Percentiles rank a stretch among this genome's conserved stretches.
These are phyloP conservation scores for Cochlearius cochlearius DNA, from an alignment of 2,113 vertebrate genomes.

Conservation along the genomic window DNA sequence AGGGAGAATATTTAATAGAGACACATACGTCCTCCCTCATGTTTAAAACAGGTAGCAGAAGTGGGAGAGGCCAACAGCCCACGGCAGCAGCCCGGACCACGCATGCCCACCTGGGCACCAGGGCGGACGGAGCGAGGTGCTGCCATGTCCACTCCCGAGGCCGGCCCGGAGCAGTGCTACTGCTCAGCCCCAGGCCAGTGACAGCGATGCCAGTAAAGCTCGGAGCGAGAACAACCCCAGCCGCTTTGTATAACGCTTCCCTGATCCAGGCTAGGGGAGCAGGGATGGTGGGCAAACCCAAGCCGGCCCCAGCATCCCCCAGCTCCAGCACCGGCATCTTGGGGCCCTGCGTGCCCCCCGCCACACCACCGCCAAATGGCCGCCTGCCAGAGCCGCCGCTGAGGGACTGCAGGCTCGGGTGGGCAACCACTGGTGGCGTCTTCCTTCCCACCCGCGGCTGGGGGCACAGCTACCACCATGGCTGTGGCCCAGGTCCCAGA, in stretches of 20 bases:
- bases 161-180: rapidly evolving
- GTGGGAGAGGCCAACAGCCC: neutral
- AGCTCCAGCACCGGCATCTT: rapidly evolving
- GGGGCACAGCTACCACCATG: rapidly evolving
- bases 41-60: neutral
- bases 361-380: rapidly evolving
- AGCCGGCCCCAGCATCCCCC: rapidly evolving
- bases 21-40: rapidly evolving
- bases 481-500: neutral
- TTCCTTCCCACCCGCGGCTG: neutral
- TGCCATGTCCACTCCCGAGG: rapidly evolving
- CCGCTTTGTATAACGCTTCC: too few relatives aligned
- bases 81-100: rapidly evolving
- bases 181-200: rapidly evolving
- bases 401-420: rapidly evolving
- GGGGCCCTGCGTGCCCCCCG: rapidly evolving
- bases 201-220: neutral
- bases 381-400: rapidly evolving
- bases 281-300: rapidly evolving
- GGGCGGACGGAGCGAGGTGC: too few relatives aligned
- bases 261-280: neutral
- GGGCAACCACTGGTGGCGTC: rapidly evolving
- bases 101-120: rapidly evolving
- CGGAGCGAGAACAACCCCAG: neutral
- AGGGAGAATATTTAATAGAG: neutral